phyloP scores from a whole-genome alignment of 2,797 vertebrate species.

The Acanthiza pusilla region DNA sequence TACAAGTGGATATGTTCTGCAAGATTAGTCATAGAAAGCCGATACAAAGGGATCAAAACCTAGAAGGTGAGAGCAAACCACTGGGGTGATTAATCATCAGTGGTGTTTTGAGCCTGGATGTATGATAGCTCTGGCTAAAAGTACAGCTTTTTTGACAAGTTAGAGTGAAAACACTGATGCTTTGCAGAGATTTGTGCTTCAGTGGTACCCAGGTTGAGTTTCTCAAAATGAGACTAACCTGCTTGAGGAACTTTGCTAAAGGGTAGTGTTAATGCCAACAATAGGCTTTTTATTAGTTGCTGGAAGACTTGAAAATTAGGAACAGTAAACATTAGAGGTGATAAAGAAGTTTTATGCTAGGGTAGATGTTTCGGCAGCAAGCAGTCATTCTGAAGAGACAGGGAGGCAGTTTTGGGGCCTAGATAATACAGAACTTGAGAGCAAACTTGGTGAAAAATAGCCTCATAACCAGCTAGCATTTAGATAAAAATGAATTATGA shows the following conservation, averaged over 20 bases:
- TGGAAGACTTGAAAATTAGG: constrained; percentile 20
- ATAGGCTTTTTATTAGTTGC: background rate
- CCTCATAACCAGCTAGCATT: background rate
- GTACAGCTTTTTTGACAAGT: background rate
- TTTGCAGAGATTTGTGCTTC: background rate
- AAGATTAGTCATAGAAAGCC: background rate
- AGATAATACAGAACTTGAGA: background rate
- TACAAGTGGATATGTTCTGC: background rate
- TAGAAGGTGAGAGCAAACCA: background rate
- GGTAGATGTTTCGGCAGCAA: background rate
- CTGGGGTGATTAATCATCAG: background rate
- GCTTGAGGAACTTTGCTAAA: background rate
- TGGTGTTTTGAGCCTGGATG: background rate
- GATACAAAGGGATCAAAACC: background rate
- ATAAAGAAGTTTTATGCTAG: background rate
- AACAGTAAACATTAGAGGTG: background rate
- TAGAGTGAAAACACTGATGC: background rate
- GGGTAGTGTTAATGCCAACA: background rate
- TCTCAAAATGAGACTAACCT: background rate
- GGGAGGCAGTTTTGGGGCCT: background rate
- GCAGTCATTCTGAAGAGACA: background rate
- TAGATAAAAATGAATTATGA: background rate
- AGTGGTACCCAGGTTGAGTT: background rate
- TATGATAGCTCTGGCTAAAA: background rate
- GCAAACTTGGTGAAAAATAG: background rate